A percentile compares a stretch with the other conserved stretches of the same genome.
These are phyloP conservation scores for Lanius collurio DNA, from an alignment of 2,113 vertebrate genomes.

Conservation along the genomic window DNA sequence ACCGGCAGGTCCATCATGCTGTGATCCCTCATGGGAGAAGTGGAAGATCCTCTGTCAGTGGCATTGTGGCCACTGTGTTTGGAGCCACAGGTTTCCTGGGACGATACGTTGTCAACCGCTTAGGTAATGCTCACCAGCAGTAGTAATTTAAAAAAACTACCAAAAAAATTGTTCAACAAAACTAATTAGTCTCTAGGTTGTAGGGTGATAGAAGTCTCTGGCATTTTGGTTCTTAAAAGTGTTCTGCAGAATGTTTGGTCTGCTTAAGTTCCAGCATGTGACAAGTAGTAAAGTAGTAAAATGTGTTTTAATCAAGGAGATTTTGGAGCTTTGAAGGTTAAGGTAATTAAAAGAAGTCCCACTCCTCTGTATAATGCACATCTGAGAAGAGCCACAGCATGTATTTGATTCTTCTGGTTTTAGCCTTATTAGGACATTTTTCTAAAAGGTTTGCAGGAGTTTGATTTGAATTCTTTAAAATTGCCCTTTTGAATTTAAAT, in stretches of 20 bases:
- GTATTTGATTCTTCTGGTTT: background rate
- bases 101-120: constrained; percentile 88
- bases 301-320: background rate
- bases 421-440: background rate
- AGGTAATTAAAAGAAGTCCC: background rate
- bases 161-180: accelerated
- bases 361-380: background rate
- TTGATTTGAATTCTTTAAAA: background rate
- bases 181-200: background rate
- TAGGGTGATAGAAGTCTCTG: background rate
- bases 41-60: constrained; percentile 91
- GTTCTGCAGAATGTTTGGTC: background rate
- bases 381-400: background rate
- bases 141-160: too few species aligned
- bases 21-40: constrained; percentile 87
- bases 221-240: background rate
- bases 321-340: background rate
- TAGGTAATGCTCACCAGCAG: constrained; percentile 75
- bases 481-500: background rate
- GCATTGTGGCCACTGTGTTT: constrained; percentile 93
- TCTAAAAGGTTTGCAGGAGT: background rate
- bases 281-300: background rate
- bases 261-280: background rate
- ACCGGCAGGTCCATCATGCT: constrained; percentile 82
- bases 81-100: constrained; percentile 95